A percentile compares a stretch with the other conserved stretches of the same genome.
Conservation (phyloP, 2,797 vertebrate species). For the Paratrypauchen microcephalus region DNA sequence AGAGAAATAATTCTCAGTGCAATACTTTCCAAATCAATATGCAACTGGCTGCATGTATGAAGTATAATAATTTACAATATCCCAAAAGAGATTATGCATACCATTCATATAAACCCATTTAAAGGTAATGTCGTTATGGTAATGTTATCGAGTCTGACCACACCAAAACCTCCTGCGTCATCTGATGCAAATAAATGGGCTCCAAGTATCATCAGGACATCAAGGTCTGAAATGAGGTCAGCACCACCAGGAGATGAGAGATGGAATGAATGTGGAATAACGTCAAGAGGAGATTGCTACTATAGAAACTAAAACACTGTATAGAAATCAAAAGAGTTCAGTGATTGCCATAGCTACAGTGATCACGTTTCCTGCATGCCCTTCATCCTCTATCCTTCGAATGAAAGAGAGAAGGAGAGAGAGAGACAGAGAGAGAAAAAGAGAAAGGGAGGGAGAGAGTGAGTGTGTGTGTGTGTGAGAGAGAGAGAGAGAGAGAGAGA, state of each 20-base stretch:
- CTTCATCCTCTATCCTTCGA: slow-evolving; percentile 11
- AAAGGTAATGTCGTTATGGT: neutral
- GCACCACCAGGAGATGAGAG: slow-evolving; percentile 15
- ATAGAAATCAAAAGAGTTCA: slow-evolving; percentile 27
- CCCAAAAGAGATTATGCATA: neutral
- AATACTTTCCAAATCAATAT: neutral
- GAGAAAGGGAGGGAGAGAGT: slow-evolving; percentile 4
- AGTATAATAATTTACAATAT: neutral
- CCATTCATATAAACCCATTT: neutral
- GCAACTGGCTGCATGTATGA: neutral
- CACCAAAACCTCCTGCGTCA: slow-evolving; percentile 14
- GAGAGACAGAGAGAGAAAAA: slow-evolving; percentile 51
- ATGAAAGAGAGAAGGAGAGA: slow-evolving; percentile 5
- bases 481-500: slow-evolving; percentile 23
- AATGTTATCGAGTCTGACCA: neutral
- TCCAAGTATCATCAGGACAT: slow-evolving; percentile 22
- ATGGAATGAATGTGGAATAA: slow-evolving; percentile 3
- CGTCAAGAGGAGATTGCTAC: slow-evolving; percentile 12
- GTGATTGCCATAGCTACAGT: slow-evolving; percentile 29
- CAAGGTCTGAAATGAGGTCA: slow-evolving; percentile 34
- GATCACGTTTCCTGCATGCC: slow-evolving; percentile 26
- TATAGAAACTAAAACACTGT: slow-evolving; percentile 20
- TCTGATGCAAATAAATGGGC: neutral
- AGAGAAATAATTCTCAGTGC: too few relatives aligned
- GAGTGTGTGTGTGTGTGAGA: too few relatives aligned